phyloP scores from a whole-genome alignment of 2,113 vertebrate genomes.

The Amblyopsis rosae region DNA sequence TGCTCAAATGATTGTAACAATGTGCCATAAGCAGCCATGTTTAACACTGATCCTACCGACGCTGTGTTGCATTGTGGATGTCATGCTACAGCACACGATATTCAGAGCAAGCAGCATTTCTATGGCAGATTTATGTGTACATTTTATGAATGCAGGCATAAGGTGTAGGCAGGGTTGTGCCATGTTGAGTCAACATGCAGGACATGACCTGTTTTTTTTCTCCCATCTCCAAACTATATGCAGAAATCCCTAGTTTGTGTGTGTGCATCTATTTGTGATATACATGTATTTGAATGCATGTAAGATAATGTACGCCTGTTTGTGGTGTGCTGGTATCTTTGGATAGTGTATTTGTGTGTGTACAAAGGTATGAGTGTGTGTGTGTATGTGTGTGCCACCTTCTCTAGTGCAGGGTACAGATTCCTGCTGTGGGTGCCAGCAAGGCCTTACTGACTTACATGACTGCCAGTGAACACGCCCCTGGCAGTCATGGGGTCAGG shows the following conservation, averaged over 20 bases:
- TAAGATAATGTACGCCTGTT: not conserved
- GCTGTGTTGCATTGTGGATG: not conserved
- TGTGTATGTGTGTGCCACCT: slow-evolving; percentile 34
- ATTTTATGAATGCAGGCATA: not conserved
- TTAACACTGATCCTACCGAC: not conserved
- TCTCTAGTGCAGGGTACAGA: slow-evolving; percentile 55
- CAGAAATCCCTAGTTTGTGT: too few relatives aligned
- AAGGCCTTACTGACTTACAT: not conserved
- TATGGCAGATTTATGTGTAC: not conserved
- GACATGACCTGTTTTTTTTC: too few relatives aligned
- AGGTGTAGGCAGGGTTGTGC: too few relatives aligned
- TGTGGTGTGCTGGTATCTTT: slow-evolving; percentile 13
- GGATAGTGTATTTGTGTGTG: slow-evolving; percentile 6
- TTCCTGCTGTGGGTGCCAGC: slow-evolving; percentile 48
- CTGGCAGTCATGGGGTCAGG: slow-evolving; percentile 70
- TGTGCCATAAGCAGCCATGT: too few relatives aligned
- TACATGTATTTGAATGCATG: not conserved
- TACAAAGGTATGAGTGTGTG: slow-evolving; percentile 21
- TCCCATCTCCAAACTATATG: too few relatives aligned
- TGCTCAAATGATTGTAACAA: not conserved
- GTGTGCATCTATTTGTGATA: not conserved
- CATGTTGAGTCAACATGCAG: too few relatives aligned
- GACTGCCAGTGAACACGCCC: too few relatives aligned
- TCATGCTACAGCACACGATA: not conserved
- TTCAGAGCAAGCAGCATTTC: not conserved